Evolutionary conservation across 2,797 vertebrate species (phyloP).

Genomic region (Ispidina lecontei): DNA sequence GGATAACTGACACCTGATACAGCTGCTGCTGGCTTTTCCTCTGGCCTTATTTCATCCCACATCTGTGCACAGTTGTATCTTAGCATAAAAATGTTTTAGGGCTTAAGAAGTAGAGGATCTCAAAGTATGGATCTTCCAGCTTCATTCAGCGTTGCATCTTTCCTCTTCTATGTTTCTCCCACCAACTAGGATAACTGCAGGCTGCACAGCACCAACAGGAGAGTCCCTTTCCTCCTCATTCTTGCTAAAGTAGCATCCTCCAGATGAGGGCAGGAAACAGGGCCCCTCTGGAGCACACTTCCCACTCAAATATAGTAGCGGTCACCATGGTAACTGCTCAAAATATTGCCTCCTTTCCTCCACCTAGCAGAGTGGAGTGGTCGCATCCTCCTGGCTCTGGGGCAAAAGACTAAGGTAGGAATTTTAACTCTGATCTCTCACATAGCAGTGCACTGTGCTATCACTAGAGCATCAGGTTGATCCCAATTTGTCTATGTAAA

Average conservation of each 20-base stretch:
- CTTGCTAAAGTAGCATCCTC: constrained; percentile 49
- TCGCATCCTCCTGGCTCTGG: constrained; percentile 49
- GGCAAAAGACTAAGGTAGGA: constrained; percentile 54
- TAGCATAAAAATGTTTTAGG: constrained; percentile 20
- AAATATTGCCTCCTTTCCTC: constrained; percentile 65
- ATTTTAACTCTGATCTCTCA: constrained; percentile 51
- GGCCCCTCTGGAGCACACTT: constrained; percentile 61
- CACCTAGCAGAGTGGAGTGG: constrained; percentile 62
- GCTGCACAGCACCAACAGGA: constrained; percentile 56
- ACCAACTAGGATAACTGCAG: constrained; percentile 44
- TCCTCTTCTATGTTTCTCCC: constrained; percentile 53
- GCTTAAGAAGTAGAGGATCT: constrained; percentile 46
- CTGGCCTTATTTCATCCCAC: not conserved
- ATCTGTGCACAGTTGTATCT: constrained; percentile 9
- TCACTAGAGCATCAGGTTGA: not conserved
- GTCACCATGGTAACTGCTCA: constrained; percentile 51
- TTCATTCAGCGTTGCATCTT: constrained; percentile 42
- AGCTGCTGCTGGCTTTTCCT: constrained; percentile 40
- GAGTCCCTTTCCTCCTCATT: constrained; percentile 51
- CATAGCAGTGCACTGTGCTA: constrained; percentile 17
- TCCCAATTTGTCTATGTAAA: constrained; percentile 1
- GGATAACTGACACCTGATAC: not conserved
- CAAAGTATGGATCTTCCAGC: constrained; percentile 32
- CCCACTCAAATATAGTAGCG: constrained; percentile 44
- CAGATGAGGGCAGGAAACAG: constrained; percentile 54